Conservation (phyloP, 2,888 invertebrate species). For the Calameuta pallipes region DNA sequence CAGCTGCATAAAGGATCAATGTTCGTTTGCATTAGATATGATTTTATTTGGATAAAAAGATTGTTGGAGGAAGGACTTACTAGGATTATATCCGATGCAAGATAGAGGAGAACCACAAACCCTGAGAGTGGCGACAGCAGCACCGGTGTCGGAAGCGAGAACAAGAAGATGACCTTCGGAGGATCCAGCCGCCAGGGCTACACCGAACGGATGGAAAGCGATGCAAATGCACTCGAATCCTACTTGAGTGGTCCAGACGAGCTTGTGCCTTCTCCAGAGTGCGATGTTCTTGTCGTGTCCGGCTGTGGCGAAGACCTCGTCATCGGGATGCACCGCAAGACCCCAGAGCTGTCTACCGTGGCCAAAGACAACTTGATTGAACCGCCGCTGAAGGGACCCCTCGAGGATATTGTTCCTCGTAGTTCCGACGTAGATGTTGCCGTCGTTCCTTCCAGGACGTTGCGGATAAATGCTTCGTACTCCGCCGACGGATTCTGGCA, state of each 20-base stretch:
- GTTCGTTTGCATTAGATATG: slow-evolving; percentile 7
- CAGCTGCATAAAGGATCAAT: slow-evolving; percentile 71
- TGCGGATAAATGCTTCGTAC: slow-evolving; percentile 91
- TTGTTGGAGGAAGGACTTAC: slow-evolving; percentile 68
- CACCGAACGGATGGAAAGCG: slow-evolving; percentile 89
- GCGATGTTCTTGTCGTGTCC: slow-evolving; percentile 92
- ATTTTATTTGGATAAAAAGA: slow-evolving; percentile 6
- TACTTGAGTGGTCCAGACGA: slow-evolving; percentile 89
- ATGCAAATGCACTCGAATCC: slow-evolving; percentile 90
- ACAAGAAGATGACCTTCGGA: slow-evolving; percentile 90
- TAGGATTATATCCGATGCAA: slow-evolving; percentile 88
- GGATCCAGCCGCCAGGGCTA: slow-evolving; percentile 88
- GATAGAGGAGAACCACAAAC: slow-evolving; percentile 90
- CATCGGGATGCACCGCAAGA: slow-evolving; percentile 89
- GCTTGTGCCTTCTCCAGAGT: slow-evolving; percentile 89
- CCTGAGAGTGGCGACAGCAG: slow-evolving; percentile 84
- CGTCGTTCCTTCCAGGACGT: slow-evolving; percentile 87
- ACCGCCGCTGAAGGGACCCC: slow-evolving; percentile 88
- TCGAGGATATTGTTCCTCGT: slow-evolving; percentile 90
- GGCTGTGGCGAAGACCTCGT: slow-evolving; percentile 91
- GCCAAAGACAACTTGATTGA: slow-evolving; percentile 88
- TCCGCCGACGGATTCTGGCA: slow-evolving; percentile 89
- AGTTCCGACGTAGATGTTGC: slow-evolving; percentile 91
- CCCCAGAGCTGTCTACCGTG: slow-evolving; percentile 91
- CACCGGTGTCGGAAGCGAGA: slow-evolving; percentile 87